Evolutionary conservation across 1,140 invertebrate species (phyloP), one percentile per base, ranked within the genome.

Genomic region (Pseudobourletiella spinata): DNA sequence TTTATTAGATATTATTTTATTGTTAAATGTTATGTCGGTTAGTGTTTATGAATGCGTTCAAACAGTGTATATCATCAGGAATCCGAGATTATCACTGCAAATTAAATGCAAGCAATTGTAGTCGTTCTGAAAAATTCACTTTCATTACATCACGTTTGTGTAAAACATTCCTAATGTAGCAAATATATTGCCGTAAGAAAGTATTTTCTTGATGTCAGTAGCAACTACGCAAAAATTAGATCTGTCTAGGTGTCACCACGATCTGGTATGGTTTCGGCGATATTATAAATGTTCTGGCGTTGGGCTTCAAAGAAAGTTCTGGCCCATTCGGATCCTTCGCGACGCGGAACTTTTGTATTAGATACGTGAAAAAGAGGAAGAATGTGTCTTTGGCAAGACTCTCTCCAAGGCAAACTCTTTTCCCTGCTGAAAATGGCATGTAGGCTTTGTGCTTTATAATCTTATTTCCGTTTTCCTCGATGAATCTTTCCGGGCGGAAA

Each of bases 401-500:
- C 8, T 65, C 59, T 1, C 68, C 68, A 15, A 69, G 20, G 26
- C 60, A 66, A 29, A 26, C 39, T 35, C 61, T 22, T 26, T 67
- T 67, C 2, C 68, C 68, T 2, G 58, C 58, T 2, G 64, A 66
- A 48, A 67, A 70, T 24, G 65, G 63, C 57, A 70, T 65, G 46
- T 67, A 70, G 18, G 65, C 59, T 18, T 67, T 63, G 26, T 70
- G 68, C 28, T 63, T 65, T 0, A 67, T 58, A 22, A 70, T 61
- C 56, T 67, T 67, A 4, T 67, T 72, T 6, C 63, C 61, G 8
- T 64, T 51, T 50, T 56, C 26, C 42, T 71, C 70, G 25, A 74
- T 63, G 50, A 72, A 73, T n/a, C 72, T 57, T 32, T 73, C 70
- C 1, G 75, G 75, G 11, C 72, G 35, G 63, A 77, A 78, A 32